phyloP scores from a whole-genome alignment of 1,140 invertebrate species.

The Platorchestia sp. region DNA sequence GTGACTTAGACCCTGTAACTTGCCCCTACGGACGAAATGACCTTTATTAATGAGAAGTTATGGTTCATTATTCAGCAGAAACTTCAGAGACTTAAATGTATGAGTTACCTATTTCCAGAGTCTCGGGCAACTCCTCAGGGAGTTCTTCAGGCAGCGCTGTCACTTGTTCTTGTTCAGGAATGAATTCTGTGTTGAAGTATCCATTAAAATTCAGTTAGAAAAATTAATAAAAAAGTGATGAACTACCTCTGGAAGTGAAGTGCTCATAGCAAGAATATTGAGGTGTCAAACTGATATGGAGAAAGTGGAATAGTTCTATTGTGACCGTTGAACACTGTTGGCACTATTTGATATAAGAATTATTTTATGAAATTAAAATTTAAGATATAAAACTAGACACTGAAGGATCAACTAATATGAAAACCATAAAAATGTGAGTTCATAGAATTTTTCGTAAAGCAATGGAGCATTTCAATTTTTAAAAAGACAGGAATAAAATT shows the following conservation, averaged over 20 bases:
- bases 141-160: constrained; percentile 14
- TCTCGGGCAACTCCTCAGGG: constrained; percentile 3
- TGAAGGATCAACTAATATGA: background rate
- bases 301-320: background rate
- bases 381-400: background rate
- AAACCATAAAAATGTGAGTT: background rate
- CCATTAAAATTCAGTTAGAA: background rate
- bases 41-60: background rate
- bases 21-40: background rate
- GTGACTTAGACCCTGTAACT: background rate
- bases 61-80: background rate
- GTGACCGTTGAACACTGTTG: background rate
- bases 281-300: background rate
- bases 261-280: too few relatives aligned
- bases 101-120: constrained; percentile 1
- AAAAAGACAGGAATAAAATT: background rate
- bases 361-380: background rate
- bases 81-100: background rate
- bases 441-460: background rate
- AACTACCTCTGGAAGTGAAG: background rate
- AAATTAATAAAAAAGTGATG: background rate
- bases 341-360: background rate
- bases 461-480: background rate
- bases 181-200: background rate
- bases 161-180: constrained; percentile 15